phyloP scores from a whole-genome alignment of 2,113 vertebrate species.

The Prietella phreatophila region DNA sequence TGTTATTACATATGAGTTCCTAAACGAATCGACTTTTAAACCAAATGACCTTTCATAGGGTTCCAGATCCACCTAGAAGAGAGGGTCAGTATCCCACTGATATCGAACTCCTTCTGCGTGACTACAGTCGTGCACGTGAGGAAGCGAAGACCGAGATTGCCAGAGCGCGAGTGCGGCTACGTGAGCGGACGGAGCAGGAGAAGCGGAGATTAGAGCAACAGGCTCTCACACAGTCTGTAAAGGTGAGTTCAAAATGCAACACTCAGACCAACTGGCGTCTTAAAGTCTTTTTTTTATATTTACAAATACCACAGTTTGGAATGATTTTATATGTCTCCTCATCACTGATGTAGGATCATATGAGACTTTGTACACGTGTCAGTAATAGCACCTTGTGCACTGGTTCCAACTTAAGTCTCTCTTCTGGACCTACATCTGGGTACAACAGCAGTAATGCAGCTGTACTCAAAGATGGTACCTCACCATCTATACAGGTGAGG shows the following conservation, averaged over 20 bases:
- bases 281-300: background rate
- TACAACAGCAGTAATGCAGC: conserved; percentile 87
- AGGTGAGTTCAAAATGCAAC: conserved; percentile 63
- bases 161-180: conserved; percentile 79
- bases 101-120: conserved; percentile 81
- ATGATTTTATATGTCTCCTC: background rate
- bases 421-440: conserved; percentile 89
- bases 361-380: conserved; percentile 76
- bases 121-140: conserved; percentile 85
- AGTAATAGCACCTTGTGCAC: conserved; percentile 85
- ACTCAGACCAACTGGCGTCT: background rate
- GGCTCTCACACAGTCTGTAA: conserved; percentile 74
- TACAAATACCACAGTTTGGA: background rate
- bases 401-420: conserved; percentile 86
- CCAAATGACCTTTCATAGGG: conserved; percentile 64
- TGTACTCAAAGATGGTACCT: conserved; percentile 65
- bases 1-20: background rate
- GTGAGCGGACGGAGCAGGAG: conserved; percentile 84
- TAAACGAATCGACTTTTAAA: background rate
- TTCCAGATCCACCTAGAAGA: conserved; percentile 64
- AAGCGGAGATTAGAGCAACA: conserved; percentile 83
- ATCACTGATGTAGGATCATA: conserved; percentile 76
- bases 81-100: conserved; percentile 75
- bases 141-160: conserved; percentile 90
- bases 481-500: conserved; percentile 66